These are phyloP conservation scores for Orchesella flavescens DNA, from an alignment of 2,888 invertebrate genomes.

Conservation along the genomic window DNA sequence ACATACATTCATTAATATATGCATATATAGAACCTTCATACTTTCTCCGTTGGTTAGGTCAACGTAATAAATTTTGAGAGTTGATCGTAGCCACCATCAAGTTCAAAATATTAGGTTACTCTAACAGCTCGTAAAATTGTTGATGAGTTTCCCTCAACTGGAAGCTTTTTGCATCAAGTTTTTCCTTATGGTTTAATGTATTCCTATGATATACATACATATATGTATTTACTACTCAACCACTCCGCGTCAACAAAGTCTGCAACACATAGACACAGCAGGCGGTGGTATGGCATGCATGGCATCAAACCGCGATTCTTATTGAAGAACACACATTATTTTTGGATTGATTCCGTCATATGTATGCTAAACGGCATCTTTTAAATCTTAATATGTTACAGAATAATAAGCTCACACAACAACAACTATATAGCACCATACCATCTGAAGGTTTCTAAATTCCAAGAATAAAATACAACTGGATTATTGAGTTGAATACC, in stretches of 20 bases:
- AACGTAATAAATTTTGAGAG: slow-evolving; percentile 28
- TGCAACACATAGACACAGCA: background rate
- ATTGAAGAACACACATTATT: background rate
- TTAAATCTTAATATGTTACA: background rate
- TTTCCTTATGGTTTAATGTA: background rate
- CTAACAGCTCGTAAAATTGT: slow-evolving; percentile 48
- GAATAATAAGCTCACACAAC: background rate
- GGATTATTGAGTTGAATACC: slow-evolving; percentile 10
- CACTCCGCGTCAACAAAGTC: background rate
- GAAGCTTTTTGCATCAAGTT: background rate
- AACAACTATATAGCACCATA: background rate
- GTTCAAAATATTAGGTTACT: slow-evolving; percentile 43
- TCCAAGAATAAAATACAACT: slow-evolving; percentile 11
- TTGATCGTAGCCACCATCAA: slow-evolving; percentile 23
- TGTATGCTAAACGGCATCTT: background rate
- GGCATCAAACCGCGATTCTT: background rate
- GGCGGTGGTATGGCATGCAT: no score
- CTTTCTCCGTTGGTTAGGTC: slow-evolving; percentile 14
- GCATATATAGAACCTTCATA: background rate
- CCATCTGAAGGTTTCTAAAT: background rate
- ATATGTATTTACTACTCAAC: background rate
- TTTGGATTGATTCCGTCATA: background rate
- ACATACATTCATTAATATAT: background rate
- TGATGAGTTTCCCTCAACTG: slow-evolving; percentile 41
- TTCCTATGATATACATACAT: slow-evolving; percentile 1